Base-by-base conservation (phyloP, 2,113 vertebrate genomes). In the Electrona antarctica region DNA sequence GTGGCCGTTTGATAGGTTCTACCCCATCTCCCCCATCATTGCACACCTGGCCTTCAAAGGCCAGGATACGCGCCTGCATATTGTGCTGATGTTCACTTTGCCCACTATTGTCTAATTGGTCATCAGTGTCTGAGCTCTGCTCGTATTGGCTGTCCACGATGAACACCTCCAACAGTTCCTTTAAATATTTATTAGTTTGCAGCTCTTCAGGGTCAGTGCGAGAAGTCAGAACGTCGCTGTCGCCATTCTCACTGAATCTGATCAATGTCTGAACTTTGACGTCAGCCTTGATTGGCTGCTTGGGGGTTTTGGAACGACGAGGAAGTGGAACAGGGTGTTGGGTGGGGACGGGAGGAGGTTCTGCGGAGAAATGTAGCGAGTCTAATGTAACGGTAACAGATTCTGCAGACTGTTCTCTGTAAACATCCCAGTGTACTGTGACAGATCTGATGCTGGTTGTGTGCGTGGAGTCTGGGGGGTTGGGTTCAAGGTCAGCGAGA, bases 11-110 rank as follows among this genome's bases (percentile, higher is more conserved):
- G 60, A 69, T 74, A 52, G 81, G 78, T 69, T 90, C 92, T 0
- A 13, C 52, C 52, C 62, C 86, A 47, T 66, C 59, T 57, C 29
- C 66, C 45, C 79, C 91, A 67, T 95, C 92, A 0, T 47, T 8
- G 64, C 9, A 78, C 21, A 72, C 64, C 87, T 97, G 96, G 71
- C 82, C 91, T 89, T 98, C 97, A 69, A 98, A 97, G 51, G 93
- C 95, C 93, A 96, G 95, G 88, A 99, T 97, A 71, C 90, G 93
- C 76, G 95, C 94, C 77, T 90, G 89, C 81, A 99, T 90, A 73
- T 90, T 95, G 69, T 92, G 94, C 82, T 95, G 94, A 89, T 89
- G 76, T 28, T 88, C 85, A 55, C 47, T 82, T 64, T 57, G 54
- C 1, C 8, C 61, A 0, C 21, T 64, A 33, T 79, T 3, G 50